Conservation (phyloP, 2,888 invertebrate species). For the Meteorus cinctellus region DNA sequence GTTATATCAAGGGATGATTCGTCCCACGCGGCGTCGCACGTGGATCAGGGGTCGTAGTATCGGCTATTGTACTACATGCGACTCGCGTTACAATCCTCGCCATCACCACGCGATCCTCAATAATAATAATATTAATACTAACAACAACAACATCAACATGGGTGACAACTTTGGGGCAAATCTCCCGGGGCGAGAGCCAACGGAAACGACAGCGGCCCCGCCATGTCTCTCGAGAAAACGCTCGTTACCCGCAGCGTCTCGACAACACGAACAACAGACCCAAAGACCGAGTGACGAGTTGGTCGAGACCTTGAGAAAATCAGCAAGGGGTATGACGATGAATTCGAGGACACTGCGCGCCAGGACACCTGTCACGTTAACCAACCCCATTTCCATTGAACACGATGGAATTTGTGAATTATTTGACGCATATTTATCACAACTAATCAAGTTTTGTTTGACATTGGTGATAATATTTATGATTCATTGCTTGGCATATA, state of each 20-base stretch:
- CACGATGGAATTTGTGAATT: conserved; percentile 10
- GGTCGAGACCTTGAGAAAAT: conserved; percentile 44
- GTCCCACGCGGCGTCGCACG: conserved; percentile 50
- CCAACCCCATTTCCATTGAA: conserved; percentile 13
- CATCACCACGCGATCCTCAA: background rate
- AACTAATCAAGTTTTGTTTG: conserved; percentile 37
- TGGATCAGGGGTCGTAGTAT: conserved; percentile 49
- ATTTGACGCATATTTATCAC: conserved; percentile 29
- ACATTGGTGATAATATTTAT: conserved; percentile 51
- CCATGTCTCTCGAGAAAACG: conserved; percentile 42
- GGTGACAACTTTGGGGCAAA: conserved; percentile 39
- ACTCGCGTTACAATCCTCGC: conserved; percentile 47
- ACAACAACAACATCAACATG: conserved; percentile 34
- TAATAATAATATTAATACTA: background rate
- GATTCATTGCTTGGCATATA: conserved; percentile 50
- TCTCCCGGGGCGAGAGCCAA: conserved; percentile 25
- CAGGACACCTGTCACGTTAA: conserved; percentile 42
- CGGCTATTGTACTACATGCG: conserved; percentile 59
- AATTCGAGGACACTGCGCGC: conserved; percentile 19
- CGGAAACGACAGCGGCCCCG: conserved; percentile 24
- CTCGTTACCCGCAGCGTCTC: conserved; percentile 29
- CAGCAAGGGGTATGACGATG: conserved; percentile 40
- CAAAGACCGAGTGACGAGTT: conserved; percentile 33
- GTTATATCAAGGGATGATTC: conserved; percentile 41
- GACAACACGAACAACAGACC: conserved; percentile 31